Evolutionary conservation across 2,113 vertebrate genomes (phyloP), one percentile per base, ranked within the genome.

Genomic region (Climacteris rufus): DNA sequence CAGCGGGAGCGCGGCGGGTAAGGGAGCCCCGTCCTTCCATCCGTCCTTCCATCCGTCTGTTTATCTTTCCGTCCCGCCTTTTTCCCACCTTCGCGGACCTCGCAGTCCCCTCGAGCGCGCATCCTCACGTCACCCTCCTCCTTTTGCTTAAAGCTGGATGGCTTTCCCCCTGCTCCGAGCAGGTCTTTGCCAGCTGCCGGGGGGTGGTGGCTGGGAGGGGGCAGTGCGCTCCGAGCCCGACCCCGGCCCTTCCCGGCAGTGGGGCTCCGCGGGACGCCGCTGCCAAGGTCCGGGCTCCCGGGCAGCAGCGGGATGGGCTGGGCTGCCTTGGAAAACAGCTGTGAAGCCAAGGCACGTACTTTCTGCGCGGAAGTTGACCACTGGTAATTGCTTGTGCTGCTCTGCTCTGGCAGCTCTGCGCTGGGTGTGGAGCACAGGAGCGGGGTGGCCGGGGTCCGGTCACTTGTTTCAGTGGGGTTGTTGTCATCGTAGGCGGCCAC

Each of bases 31-130:
- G 5, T 30, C 19, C 4, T 0, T 6, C 35, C 7, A 1, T 11
- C 33, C 2, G 1, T 5, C 10, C 12, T 13, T 13, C 31, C 4
- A 2, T 11, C 39, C 2, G 1, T 31, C n/a, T 3, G 0, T 7
- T 17, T 10, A 2, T 14, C 42, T 15, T 13, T 42, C 23, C 31
- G 1, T 0, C 23, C 23, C 25, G n/a, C n/a, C n/a, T n/a, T n/a
- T n/a, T n/a, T n/a, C n/a, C n/a, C n/a, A n/a, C n/a, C n/a, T n/a
- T n/a, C 2, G 11, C 9, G 22, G 28, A 11, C 13, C 23, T 47
- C 6, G 9, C 83, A 7, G n/a, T 27, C 50, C 49, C 15, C 33
- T 27, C 3, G 7, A 47, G 59, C 19, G 23, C 1, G 5, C 50
- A 57, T 53, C 77, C 18, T 52, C 44, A 14, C 54, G 11, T 61